Conservation (phyloP, 2,113 vertebrate genomes). For the Rhea americana region DNA sequence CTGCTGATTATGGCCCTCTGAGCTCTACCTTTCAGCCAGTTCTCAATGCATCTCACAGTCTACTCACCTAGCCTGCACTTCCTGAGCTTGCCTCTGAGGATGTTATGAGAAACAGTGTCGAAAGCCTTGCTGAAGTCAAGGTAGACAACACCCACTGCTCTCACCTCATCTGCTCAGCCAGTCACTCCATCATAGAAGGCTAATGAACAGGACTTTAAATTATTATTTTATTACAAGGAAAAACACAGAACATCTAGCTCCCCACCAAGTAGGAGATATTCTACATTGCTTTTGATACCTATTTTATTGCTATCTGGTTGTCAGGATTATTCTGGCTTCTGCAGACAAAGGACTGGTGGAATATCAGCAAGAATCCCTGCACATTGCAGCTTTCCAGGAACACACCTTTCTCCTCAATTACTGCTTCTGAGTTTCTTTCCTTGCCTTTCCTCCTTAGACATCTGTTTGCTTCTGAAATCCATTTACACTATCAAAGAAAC, state of each 20-base stretch:
- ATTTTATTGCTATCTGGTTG: not conserved
- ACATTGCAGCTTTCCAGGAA: not conserved
- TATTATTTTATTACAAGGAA: not conserved
- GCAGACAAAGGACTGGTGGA: not conserved
- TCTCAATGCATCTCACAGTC: too few species aligned
- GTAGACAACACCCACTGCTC: too few species aligned
- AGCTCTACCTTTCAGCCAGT: too few species aligned
- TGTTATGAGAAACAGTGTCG: too few species aligned
- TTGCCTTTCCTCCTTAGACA: not conserved
- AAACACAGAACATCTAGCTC: not conserved
- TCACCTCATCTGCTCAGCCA: too few species aligned
- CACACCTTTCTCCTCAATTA: not conserved
- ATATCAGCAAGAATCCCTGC: not conserved
- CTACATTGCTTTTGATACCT: not conserved
- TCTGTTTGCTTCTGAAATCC: not conserved
- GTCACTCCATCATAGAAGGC: too few species aligned
- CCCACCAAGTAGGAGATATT: not conserved
- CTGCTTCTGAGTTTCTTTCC: not conserved
- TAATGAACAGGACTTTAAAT: not conserved
- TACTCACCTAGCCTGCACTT: too few species aligned
- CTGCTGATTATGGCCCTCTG: too few species aligned
- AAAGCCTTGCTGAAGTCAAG: too few species aligned
- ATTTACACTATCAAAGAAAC: not conserved
- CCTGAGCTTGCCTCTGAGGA: too few species aligned
- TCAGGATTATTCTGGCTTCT: not conserved